phyloP scores from a whole-genome alignment of 64 coral and sea anemone genomes.

The Pachyseris speciosa region DNA sequence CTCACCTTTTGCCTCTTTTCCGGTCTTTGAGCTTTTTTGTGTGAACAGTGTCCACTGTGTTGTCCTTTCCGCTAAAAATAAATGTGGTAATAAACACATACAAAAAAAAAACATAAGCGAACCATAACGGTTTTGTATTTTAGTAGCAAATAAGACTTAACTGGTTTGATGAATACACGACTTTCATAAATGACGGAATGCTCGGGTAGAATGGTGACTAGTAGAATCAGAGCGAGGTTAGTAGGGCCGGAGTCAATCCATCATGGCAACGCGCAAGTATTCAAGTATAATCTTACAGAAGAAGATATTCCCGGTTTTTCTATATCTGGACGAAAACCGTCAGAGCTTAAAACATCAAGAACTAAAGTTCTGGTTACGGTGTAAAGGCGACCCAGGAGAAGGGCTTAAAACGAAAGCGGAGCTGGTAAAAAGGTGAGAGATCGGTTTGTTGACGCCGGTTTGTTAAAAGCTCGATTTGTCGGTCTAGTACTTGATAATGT shows the following conservation, averaged over 20 bases:
- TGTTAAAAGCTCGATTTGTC: background rate
- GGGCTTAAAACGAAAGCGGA: conserved; percentile 1
- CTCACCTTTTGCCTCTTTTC: no score
- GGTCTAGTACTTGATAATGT: background rate
- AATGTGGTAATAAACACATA: no score
- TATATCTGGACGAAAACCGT: background rate
- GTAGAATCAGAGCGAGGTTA: background rate
- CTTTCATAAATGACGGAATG: background rate
- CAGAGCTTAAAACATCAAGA: background rate
- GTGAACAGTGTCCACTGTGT: no score
- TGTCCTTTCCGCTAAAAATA: no score
- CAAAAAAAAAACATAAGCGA: no score
- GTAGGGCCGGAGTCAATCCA: no score
- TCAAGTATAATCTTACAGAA: background rate
- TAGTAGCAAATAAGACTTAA: no score
- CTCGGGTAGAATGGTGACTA: background rate
- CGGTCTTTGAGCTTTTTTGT: no score
- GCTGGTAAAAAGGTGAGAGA: background rate
- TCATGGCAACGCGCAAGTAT: background rate
- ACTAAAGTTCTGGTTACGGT: background rate
- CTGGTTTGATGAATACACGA: background rate
- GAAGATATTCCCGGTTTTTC: background rate
- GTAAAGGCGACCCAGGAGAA: background rate
- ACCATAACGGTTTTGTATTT: no score
- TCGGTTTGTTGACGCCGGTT: no score